These are phyloP conservation scores for Ceuthmochares aereus DNA, from an alignment of 2,113 vertebrate species.

Conservation along the genomic window DNA sequence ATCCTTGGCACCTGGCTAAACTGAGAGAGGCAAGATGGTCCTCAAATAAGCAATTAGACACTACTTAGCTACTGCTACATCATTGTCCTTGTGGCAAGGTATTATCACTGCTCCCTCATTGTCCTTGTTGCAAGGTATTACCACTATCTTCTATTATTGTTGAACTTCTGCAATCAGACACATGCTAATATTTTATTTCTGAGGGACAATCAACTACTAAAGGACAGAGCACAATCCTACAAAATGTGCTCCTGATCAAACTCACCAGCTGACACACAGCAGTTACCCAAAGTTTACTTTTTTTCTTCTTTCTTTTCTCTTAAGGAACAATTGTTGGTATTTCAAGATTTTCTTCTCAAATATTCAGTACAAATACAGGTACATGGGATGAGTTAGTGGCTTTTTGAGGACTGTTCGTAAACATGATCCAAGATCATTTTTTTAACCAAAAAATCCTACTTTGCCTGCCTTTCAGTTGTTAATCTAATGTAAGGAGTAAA, in stretches of 20 bases:
- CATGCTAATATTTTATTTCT: constrained; percentile 32
- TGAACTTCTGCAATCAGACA: not conserved
- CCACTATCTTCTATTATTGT: not conserved
- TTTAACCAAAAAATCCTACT: not conserved
- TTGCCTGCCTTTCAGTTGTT: not conserved
- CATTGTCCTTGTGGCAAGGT: not conserved
- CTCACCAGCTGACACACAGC: not conserved
- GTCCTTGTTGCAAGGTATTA: not conserved
- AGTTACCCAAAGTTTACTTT: not conserved
- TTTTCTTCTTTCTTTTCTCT: not conserved
- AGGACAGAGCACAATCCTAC: not conserved
- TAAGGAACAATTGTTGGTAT: not conserved
- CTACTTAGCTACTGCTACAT: not conserved
- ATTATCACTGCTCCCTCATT: not conserved
- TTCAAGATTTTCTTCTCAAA: not conserved
- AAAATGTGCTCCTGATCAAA: not conserved
- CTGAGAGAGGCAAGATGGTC: not conserved
- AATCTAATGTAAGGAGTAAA: not conserved
- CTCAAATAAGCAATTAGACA: not conserved
- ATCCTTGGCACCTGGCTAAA: not conserved
- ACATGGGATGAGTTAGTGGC: not conserved
- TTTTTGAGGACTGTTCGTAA: not conserved
- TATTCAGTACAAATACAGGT: not conserved
- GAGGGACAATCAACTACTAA: not conserved
- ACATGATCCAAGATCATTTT: not conserved